Evolutionary conservation across 1,140 invertebrate species (phyloP), one percentile per base, ranked within the genome.

Genomic region (Drosophila athabasca): DNA sequence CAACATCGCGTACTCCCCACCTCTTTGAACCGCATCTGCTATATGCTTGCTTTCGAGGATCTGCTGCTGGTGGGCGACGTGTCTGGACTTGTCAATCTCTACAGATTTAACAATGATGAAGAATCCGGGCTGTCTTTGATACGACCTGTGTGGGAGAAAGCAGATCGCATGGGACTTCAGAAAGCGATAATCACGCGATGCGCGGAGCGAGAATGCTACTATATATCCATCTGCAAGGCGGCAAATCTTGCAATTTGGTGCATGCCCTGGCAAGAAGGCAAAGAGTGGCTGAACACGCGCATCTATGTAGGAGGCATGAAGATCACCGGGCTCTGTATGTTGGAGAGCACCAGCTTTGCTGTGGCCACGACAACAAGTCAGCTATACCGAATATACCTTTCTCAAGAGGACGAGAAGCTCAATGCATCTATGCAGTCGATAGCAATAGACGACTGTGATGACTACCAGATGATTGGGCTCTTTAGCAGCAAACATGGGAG

Each of bases 261-360:
- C 46, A 17, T 79, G 31, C 55, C 66, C 3, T 13, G 17, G 4
- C 6, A 44, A 13, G 26, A 29, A 5, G n/a, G 17, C n/a, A 24
- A 11, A 0, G 29, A 46, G 0, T 88, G 66, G 57, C 22, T 70
- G 17, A 50, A 85, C 26, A 59, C 69, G 11, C 70, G 71, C 0
- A 39, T 85, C 4, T 66, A 79, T 15, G 64, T 69, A 4, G 80
- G 83, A 0, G 88, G 88, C 19, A 74, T 85, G 3, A 90, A 90
- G 58, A 89, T 90, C 22, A 73, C 88, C 0, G 80, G 77, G 0
- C 24, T 87, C 13, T 51, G 59, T 22, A 17, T 4, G 1, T 6
- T 79, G 2, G 49, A 8, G 3, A 39, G 41, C 19, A 44, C 3
- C 11, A 64, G 24, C 6, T 87, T 53, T 31, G 58, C 44, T 0